Base-by-base conservation (phyloP, 2,888 invertebrate genomes). In the Drosophila fungiperda region DNA sequence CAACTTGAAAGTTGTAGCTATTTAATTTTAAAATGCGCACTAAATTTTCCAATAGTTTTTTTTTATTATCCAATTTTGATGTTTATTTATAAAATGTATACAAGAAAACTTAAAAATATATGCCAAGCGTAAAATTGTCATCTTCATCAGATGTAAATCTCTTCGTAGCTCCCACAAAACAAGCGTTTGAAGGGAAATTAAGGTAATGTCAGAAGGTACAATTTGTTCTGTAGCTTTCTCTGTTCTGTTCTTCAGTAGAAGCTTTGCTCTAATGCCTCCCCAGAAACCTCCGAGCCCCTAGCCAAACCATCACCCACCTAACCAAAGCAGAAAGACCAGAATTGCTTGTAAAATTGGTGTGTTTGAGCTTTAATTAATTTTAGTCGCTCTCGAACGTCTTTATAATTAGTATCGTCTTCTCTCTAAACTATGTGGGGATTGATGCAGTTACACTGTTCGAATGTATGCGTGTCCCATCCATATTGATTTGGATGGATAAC, bases 381-480 rank as follows among this genome's bases (percentile, higher is more conserved):
- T 75, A 66, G 70, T 59, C 42, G 76, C 61, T 76, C 64, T 58
- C 67, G 23, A 55, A 66, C 40, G 66, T 53, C 57, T 65, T 62
- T 73, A 68, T 38, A 61, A 66, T 69, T 66, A 59, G 50, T 63
- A 67, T 69, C 42, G 61, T 76, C 72, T 77, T 83, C 68, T 71
- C 64, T 53, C 81, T 86, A 71, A 64, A 57, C 78, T 86, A 83
- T 58, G 62, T 75, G 72, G 76, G 72, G 62, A 61, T 23, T 35
- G 36, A 38, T 89, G 88, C 87, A 89, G 90, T 87, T 88, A 87
- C 88, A 87, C 90, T 87, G 88, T 86, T 75, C 71, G 83, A 87
- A 87, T 87, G 90, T 89, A 89, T 78, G 82, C 76, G 68, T 87
- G 59, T 20, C 29, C 36, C 57, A 55, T 53, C 48, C 58, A 59